Conservation (phyloP, 1,140 invertebrate species). For the Diachasma alloeum region DNA sequence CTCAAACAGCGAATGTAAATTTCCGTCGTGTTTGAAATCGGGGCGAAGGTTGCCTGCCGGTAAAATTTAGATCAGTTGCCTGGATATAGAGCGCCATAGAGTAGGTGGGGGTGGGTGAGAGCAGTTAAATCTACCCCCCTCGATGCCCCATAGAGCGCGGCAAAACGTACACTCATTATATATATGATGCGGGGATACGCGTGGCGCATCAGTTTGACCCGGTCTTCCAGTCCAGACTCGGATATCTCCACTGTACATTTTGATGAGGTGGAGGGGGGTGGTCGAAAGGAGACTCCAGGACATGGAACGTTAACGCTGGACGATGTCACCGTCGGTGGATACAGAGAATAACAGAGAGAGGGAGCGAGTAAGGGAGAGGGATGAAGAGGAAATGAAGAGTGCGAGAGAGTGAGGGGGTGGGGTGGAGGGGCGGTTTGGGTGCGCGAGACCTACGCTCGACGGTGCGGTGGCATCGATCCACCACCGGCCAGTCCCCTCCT, state of each 20-base stretch:
- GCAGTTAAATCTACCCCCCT: not conserved
- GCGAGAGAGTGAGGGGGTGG: not conserved
- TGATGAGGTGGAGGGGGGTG: not conserved
- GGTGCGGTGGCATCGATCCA: constrained; percentile 54
- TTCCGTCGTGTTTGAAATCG: not conserved
- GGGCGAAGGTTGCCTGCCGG: constrained; percentile 10
- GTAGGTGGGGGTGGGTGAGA: not conserved
- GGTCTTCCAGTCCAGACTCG: constrained; percentile 6
- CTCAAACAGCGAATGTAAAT: not conserved
- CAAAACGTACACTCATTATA: not conserved
- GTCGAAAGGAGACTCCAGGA: not conserved
- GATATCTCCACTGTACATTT: not conserved
- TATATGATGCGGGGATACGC: constrained; percentile 10
- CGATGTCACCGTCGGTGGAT: not conserved
- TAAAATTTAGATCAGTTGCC: constrained; percentile 11
- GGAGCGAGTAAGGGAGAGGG: not conserved
- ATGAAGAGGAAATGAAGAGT: not conserved
- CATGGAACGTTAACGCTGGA: not conserved
- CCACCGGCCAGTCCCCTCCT: constrained; percentile 27
- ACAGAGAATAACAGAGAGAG: not conserved
- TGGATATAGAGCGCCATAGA: constrained; percentile 5
- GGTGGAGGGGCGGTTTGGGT: constrained; percentile 25
- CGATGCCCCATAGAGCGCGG: not conserved
- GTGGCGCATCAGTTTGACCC: constrained; percentile 29
- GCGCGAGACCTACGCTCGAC: constrained; percentile 36